Evolutionary conservation across 2,797 vertebrate genomes (phyloP), one percentile per base, ranked within the genome.

Genomic region (Notolabrus celidotus): DNA sequence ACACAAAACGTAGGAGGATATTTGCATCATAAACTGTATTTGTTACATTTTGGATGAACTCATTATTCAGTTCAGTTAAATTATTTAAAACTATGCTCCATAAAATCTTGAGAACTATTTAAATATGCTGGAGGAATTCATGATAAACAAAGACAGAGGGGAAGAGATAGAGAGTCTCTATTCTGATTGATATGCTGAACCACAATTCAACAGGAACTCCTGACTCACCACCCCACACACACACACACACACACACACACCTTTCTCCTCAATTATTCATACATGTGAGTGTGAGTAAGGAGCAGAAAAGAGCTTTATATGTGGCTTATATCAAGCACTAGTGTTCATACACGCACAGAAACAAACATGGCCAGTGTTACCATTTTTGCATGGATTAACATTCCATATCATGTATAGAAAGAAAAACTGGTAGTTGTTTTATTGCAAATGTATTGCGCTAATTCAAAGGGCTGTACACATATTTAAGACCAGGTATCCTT

Each of bases 231-330:
- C 41, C 63, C 60, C 50, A 49, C 65, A 20, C 42, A n/a, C n/a
- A n/a, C n/a, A n/a, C n/a, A n/a, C n/a, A 25, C 60, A 51, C 63
- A n/a, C 50, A 49, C 65, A 20, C 42, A 25, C 60, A 51, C 63
- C 31, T 62, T 78, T 49, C 49, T 50, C 56, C 23, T 86, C 55
- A 72, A 87, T 86, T 77, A 89, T 89, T 86, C 66, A 90, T 80
- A 20, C 19, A 55, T 53, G 61, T 41, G 71, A 62, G 57, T 42
- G 57, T 63, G 77, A 81, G 62, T 52, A 67, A 25, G 67, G 69
- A 25, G 17, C 7, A 36, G n/a, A 16, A 8, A 50, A 29, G 27
- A 67, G 52, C 58, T 64, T 4, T 25, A 47, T 67, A 36, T 16
- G 17, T 43, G 46, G 71, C 46, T 25, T 9, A 8, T 43, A 66